Evolutionary conservation across 1,140 invertebrate genomes (phyloP).

Genomic region (Eumeta japonica): DNA sequence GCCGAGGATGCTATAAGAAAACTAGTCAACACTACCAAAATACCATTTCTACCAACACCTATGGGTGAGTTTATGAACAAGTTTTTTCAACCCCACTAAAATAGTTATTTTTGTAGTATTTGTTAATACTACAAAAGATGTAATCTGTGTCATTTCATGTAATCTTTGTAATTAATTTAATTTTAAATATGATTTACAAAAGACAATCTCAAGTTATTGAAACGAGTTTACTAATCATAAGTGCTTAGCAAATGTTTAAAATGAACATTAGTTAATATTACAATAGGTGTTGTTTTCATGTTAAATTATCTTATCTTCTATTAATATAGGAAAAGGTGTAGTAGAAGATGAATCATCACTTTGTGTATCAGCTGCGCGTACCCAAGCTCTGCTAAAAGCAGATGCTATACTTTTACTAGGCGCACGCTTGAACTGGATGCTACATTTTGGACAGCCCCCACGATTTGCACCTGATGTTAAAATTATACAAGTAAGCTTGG

Average conservation of each 20-base stretch:
- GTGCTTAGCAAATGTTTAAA: too few relatives aligned
- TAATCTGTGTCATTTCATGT: background rate
- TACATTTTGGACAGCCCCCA: slow-evolving; percentile 92
- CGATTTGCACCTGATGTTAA: slow-evolving; percentile 80
- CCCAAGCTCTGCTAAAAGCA: slow-evolving; percentile 79
- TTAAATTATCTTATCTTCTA: too few relatives aligned
- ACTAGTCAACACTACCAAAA: slow-evolving; percentile 68
- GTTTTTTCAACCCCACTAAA: background rate
- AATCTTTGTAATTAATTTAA: background rate
- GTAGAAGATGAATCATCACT: slow-evolving; percentile 76
- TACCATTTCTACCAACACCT: slow-evolving; percentile 91
- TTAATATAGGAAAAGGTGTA: slow-evolving; percentile 77
- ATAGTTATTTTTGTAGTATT: too few relatives aligned
- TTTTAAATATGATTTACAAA: background rate
- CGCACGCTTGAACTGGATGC: slow-evolving; percentile 94
- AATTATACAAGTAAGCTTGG: slow-evolving; percentile 80
- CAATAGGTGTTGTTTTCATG: too few relatives aligned
- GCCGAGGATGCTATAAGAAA: slow-evolving; percentile 72
- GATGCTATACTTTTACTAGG: slow-evolving; percentile 89
- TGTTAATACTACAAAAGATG: background rate
- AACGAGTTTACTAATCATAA: too few relatives aligned
- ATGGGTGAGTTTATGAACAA: slow-evolving; percentile 75
- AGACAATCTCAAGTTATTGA: background rate
- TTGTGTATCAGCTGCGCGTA: slow-evolving; percentile 84
- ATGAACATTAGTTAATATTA: too few relatives aligned